Evolutionary conservation across 2,888 invertebrate species (phyloP).

Genomic region (Melinaea marsaeus): DNA sequence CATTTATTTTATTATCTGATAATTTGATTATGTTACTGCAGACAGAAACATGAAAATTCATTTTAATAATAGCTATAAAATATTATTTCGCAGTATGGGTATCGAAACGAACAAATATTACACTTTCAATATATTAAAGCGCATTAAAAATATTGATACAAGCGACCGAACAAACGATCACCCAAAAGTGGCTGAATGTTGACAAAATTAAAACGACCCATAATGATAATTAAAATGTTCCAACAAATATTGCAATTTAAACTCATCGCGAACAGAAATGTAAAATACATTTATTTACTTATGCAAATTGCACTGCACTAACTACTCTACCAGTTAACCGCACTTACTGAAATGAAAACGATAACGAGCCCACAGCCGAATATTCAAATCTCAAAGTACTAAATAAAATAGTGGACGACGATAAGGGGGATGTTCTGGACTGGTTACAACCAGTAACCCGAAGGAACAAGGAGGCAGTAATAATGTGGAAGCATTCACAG

Average conservation of each 20-base stretch:
- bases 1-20: too few relatives aligned
- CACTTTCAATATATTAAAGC: conserved; percentile 1
- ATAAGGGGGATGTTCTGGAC: background rate
- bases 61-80: background rate
- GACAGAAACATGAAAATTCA: too few relatives aligned
- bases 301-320: conserved; percentile 39
- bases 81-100: background rate
- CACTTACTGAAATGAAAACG: conserved; percentile 63
- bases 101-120: background rate
- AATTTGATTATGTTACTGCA: too few relatives aligned
- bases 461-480: conserved; percentile 4
- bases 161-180: background rate
- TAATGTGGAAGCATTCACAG: conserved; percentile 4
- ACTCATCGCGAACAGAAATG: conserved; percentile 20
- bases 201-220: conserved; percentile 1
- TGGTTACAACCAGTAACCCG: conserved; percentile 7
- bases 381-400: conserved; percentile 31
- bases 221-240: background rate
- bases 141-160: conserved; percentile 5
- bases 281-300: conserved; percentile 22
- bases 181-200: conserved; percentile 5
- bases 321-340: conserved; percentile 35
- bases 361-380: conserved; percentile 43
- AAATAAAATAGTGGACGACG: conserved; percentile 18
- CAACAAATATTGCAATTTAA: conserved; percentile 16